phyloP scores from a whole-genome alignment of 2,888 invertebrate genomes.

The Xestoiulus laeticollis region DNA sequence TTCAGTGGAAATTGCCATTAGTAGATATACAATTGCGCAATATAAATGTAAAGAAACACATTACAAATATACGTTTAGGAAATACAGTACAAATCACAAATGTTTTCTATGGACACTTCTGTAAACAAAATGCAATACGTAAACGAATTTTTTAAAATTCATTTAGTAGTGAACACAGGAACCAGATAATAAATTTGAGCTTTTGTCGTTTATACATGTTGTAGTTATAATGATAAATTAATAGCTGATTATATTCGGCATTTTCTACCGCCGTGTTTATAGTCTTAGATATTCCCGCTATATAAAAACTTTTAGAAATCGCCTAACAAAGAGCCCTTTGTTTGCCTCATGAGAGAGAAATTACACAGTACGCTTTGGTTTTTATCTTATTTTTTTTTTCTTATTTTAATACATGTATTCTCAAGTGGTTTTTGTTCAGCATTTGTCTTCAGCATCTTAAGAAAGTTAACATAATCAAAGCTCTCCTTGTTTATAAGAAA shows the following conservation, averaged over 20 bases:
- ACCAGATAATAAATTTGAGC: too few species aligned
- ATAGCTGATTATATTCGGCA: not conserved
- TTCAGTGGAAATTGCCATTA: not conserved
- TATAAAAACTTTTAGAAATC: not conserved
- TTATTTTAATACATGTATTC: not conserved
- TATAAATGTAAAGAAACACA: not conserved
- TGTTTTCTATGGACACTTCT: too few species aligned
- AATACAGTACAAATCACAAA: not conserved
- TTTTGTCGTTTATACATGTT: too few species aligned
- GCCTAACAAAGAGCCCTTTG: constrained; percentile 7
- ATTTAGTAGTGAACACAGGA: too few species aligned
- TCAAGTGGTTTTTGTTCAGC: constrained; percentile 26
- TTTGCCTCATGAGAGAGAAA: not conserved
- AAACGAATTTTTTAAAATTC: too few species aligned
- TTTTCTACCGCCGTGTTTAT: not conserved
- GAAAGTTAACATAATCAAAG: constrained; percentile 20
- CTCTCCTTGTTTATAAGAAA: constrained; percentile 26
- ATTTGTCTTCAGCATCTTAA: constrained; percentile 26
- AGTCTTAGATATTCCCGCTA: not conserved
- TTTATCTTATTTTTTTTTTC: not conserved
- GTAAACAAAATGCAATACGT: too few species aligned
- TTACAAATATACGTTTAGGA: not conserved
- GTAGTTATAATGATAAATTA: too few species aligned
- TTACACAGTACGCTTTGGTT: not conserved
- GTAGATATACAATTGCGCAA: not conserved